These are phyloP conservation scores for Cephalopholis sonnerati DNA, from an alignment of 2,113 vertebrate genomes.

Conservation along the genomic window DNA sequence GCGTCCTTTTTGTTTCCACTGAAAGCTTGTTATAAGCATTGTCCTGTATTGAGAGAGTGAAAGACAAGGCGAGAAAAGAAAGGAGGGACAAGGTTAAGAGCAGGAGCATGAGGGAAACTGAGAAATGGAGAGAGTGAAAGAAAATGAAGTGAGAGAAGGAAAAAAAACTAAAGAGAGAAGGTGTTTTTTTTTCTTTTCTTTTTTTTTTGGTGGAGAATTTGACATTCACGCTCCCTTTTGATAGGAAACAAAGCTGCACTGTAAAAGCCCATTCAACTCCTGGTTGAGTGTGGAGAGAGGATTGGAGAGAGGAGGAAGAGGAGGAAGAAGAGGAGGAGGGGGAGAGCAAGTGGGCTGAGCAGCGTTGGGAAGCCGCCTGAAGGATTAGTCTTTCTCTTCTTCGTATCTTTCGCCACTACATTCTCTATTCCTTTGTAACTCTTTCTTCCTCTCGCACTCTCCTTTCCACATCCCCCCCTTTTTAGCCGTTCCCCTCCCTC, in stretches of 20 bases:
- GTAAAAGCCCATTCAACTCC: constrained; percentile 71
- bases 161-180: constrained; percentile 5
- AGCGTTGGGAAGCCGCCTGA: constrained; percentile 58
- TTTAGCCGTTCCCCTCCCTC: constrained; percentile 14
- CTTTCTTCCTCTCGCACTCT: constrained; percentile 13
- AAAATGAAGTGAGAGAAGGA: constrained; percentile 2
- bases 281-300: constrained; percentile 34
- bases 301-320: constrained; percentile 36
- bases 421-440: constrained; percentile 52
- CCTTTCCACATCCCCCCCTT: constrained; percentile 17
- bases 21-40: constrained; percentile 63
- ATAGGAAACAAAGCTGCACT: constrained; percentile 72
- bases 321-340: constrained; percentile 4
- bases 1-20: constrained; percentile 54
- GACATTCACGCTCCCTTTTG: constrained; percentile 69
- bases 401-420: constrained; percentile 55
- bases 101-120: background rate
- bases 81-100: constrained; percentile 15
- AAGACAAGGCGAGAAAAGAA: background rate
- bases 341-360: constrained; percentile 27
- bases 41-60: constrained; percentile 29
- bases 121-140: constrained; percentile 12
- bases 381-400: constrained; percentile 71
- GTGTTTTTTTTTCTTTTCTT: constrained; percentile 9
- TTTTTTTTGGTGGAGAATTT: constrained; percentile 44